phyloP scores from a whole-genome alignment of 2,888 invertebrate species.

The Drosophila maculinotata region DNA sequence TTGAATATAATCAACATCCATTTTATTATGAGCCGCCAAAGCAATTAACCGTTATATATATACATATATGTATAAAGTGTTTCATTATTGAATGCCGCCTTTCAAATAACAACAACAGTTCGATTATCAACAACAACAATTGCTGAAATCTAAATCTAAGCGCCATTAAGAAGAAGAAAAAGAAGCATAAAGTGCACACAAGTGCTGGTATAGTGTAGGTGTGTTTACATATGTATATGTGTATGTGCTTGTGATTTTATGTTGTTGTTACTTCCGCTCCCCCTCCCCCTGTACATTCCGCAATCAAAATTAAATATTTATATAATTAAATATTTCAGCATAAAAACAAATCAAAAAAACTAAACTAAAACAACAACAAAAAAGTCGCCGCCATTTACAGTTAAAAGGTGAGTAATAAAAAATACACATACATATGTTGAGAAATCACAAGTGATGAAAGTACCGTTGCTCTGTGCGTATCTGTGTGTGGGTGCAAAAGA shows the following conservation, averaged over 20 bases:
- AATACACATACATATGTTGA: slow-evolving; percentile 38
- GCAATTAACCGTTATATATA: slow-evolving; percentile 30
- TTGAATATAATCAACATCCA: slow-evolving; percentile 32
- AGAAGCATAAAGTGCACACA: slow-evolving; percentile 50
- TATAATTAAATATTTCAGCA: slow-evolving; percentile 32
- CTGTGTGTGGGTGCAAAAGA: slow-evolving; percentile 39
- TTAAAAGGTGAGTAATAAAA: slow-evolving; percentile 59
- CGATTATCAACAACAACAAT: slow-evolving; percentile 19
- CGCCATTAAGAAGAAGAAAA: slow-evolving; percentile 38
- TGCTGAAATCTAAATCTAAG: slow-evolving; percentile 35
- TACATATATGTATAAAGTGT: slow-evolving; percentile 20
- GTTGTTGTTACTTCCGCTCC: slow-evolving; percentile 54
- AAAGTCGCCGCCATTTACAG: slow-evolving; percentile 39
- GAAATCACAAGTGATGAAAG: slow-evolving; percentile 56
- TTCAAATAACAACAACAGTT: slow-evolving; percentile 31
- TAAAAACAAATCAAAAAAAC: slow-evolving; percentile 41
- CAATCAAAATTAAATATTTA: slow-evolving; percentile 20
- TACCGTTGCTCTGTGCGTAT: slow-evolving; percentile 40
- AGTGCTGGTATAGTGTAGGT: slow-evolving; percentile 48
- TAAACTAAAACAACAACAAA: slow-evolving; percentile 21
- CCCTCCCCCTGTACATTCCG: too few relatives aligned
- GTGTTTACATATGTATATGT: slow-evolving; percentile 38
- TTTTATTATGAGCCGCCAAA: slow-evolving; percentile 16
- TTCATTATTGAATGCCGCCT: slow-evolving; percentile 19
- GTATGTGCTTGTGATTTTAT: slow-evolving; percentile 65